Evolutionary conservation across 2,113 vertebrate genomes (phyloP).

Genomic region (Erythrolamprus reginae): DNA sequence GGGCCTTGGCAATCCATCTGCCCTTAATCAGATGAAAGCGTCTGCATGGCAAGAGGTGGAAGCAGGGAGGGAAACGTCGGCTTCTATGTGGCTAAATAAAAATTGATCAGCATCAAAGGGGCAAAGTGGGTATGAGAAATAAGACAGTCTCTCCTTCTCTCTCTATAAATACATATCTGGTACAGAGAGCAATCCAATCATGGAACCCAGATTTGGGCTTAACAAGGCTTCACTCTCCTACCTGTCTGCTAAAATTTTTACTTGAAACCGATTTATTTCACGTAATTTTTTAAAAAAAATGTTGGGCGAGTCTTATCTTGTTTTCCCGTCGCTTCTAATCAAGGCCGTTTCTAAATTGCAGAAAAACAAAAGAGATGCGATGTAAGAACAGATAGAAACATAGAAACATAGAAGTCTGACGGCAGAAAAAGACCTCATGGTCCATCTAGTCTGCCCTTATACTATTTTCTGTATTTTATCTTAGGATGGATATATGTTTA

Average conservation of each 20-base stretch:
- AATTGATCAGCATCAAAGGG: not conserved
- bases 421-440: too few relatives aligned
- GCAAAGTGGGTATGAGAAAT: not conserved
- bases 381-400: not conserved
- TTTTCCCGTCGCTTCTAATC: not conserved
- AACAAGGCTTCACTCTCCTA: not conserved
- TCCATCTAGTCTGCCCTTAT: too few relatives aligned
- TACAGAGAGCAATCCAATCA: not conserved
- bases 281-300: not conserved
- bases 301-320: not conserved
- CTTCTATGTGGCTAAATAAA: not conserved
- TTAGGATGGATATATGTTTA: too few relatives aligned
- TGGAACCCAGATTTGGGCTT: not conserved
- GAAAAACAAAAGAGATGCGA: not conserved
- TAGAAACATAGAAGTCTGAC: too few relatives aligned
- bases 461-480: too few relatives aligned
- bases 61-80: not conserved
- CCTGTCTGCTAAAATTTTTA: not conserved
- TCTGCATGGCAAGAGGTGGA: not conserved
- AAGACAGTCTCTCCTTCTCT: not conserved
- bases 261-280: not conserved
- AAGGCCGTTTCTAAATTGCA: not conserved
- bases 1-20: not conserved
- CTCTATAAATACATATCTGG: not conserved
- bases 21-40: not conserved